Evolutionary conservation across 2,888 invertebrate genomes (phyloP).

Genomic region (Seira ritae): DNA sequence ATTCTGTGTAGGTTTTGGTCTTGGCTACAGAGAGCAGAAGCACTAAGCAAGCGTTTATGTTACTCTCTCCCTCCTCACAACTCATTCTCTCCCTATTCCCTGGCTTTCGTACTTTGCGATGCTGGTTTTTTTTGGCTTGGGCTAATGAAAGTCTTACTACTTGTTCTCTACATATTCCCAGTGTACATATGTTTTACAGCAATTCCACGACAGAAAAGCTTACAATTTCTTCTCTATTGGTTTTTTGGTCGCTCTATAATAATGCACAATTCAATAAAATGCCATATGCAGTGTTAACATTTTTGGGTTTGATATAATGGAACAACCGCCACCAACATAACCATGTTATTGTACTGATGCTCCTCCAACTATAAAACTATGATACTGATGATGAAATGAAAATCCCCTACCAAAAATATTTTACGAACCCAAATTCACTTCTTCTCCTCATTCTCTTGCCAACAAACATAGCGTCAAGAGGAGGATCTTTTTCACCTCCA

Average conservation of each 20-base stretch:
- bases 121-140: background rate
- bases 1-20: background rate
- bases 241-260: conserved; percentile 56
- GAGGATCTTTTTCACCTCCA: conserved; percentile 29
- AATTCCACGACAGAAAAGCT: conserved; percentile 29
- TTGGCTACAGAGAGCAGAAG: background rate
- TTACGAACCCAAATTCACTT: conserved; percentile 66
- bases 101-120: background rate
- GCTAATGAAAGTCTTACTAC: background rate
- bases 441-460: conserved; percentile 70
- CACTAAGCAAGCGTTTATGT: background rate
- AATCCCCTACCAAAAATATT: conserved; percentile 73
- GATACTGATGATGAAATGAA: conserved; percentile 54
- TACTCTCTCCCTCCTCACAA: background rate
- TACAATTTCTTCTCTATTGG: conserved; percentile 54
- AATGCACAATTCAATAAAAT: conserved; percentile 60
- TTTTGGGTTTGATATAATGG: background rate
- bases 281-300: conserved; percentile 37
- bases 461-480: conserved; percentile 68
- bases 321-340: conserved; percentile 44
- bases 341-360: conserved; percentile 42
- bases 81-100: background rate
- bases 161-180: background rate
- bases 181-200: background rate
- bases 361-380: background rate